phyloP scores from a whole-genome alignment of 2,797 vertebrate species.

The Myotis daubentonii region DNA sequence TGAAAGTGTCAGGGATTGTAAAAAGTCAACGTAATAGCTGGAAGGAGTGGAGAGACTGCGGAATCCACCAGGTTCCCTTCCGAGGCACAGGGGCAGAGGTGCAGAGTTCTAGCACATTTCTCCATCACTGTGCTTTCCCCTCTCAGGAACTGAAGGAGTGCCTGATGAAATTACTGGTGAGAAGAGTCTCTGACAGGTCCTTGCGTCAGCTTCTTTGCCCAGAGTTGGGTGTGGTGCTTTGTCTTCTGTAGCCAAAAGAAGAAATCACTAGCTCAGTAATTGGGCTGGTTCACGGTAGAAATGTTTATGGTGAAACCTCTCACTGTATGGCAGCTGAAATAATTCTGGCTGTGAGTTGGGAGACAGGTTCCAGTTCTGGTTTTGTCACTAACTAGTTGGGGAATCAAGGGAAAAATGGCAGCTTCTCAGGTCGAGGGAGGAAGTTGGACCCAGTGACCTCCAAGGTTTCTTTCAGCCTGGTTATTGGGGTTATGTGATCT shows the following conservation, averaged over 20 bases:
- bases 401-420: neutral
- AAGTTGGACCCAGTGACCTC: neutral
- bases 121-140: neutral
- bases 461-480: neutral
- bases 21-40: neutral
- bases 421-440: neutral
- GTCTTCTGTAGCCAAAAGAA: conserved; percentile 29
- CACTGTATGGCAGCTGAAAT: neutral
- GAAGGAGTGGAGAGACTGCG: neutral
- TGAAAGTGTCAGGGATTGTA: neutral
- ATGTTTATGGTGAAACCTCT: neutral
- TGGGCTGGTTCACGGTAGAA: conserved; percentile 6
- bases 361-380: neutral
- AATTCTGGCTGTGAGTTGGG: neutral
- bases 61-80: neutral
- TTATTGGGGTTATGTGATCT: neutral
- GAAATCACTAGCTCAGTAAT: neutral
- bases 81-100: too few species aligned
- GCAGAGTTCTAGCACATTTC: neutral
- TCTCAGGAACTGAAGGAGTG: neutral
- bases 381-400: neutral
- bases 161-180: neutral
- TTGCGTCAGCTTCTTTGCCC: neutral
- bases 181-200: neutral
- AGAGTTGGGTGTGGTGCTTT: conserved; percentile 43